Evolutionary conservation across 2,888 invertebrate genomes (phyloP).

Genomic region (Shargacucullia verbasci): DNA sequence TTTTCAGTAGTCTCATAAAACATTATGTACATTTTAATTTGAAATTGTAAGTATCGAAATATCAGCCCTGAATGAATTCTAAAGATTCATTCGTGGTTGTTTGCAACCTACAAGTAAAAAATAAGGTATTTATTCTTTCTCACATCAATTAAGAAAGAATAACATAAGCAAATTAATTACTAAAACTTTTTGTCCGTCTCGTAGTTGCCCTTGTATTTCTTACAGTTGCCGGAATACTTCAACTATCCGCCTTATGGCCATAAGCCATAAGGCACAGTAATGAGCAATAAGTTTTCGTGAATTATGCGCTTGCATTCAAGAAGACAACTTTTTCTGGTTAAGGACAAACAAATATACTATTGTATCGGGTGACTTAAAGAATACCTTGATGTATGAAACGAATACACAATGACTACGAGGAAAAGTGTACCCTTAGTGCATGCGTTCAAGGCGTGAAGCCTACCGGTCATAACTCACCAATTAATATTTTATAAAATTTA

Average conservation of each 20-base stretch:
- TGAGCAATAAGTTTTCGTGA: conserved; percentile 33
- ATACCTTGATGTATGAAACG: conserved; percentile 6
- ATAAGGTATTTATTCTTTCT: too few species aligned
- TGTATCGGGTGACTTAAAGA: too few species aligned
- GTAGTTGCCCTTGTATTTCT: conserved; percentile 20
- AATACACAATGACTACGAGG: conserved; percentile 2
- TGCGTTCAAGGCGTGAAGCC: neutral
- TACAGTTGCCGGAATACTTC: conserved; percentile 25
- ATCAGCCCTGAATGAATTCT: too few species aligned
- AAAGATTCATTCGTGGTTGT: too few species aligned
- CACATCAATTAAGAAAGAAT: too few species aligned
- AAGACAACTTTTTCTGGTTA: conserved; percentile 17
- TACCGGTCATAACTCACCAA: neutral
- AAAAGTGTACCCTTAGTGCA: conserved; percentile 9
- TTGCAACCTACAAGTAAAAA: too few species aligned
- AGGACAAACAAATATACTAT: neutral
- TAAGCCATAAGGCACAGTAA: conserved; percentile 16
- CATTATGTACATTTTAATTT: too few species aligned
- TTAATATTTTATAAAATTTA: neutral
- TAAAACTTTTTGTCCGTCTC: conserved; percentile 22
- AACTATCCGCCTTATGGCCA: conserved; percentile 2
- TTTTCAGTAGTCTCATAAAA: too few species aligned
- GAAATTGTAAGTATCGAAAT: too few species aligned
- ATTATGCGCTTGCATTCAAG: conserved; percentile 32
- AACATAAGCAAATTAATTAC: neutral